phyloP scores from a whole-genome alignment of 1,140 invertebrate species.

The Chymomyza costata region DNA sequence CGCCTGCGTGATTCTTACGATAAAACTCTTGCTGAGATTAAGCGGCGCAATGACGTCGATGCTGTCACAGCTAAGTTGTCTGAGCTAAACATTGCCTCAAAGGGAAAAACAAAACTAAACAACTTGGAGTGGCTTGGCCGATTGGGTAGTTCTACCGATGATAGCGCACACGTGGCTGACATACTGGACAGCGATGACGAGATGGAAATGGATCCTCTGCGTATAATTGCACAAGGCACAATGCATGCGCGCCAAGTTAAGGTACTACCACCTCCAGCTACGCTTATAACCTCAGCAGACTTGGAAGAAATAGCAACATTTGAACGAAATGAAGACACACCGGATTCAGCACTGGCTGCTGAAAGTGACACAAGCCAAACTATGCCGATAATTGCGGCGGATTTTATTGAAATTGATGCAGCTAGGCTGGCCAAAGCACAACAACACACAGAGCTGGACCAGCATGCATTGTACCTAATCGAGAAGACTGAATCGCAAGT shows the following conservation, averaged over 20 bases:
- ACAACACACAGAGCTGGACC: slow-evolving; percentile 59
- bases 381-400: slow-evolving; percentile 16
- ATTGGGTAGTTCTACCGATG: slow-evolving; percentile 36
- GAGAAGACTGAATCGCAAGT: slow-evolving; percentile 78
- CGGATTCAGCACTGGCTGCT: slow-evolving; percentile 32
- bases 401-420: slow-evolving; percentile 49
- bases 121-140: slow-evolving; percentile 82
- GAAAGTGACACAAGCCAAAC: slow-evolving; percentile 26
- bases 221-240: slow-evolving; percentile 80
- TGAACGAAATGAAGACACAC: slow-evolving; percentile 38
- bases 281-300: slow-evolving; percentile 80
- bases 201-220: slow-evolving; percentile 80
- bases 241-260: slow-evolving; percentile 79
- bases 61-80: slow-evolving; percentile 78
- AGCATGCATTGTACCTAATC: slow-evolving; percentile 79
- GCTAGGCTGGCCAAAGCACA: slow-evolving; percentile 24
- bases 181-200: slow-evolving; percentile 81
- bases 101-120: slow-evolving; percentile 78
- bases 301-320: slow-evolving; percentile 78
- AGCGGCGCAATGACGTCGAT: slow-evolving; percentile 78
- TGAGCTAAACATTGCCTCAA: slow-evolving; percentile 78
- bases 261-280: slow-evolving; percentile 76
- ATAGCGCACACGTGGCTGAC: slow-evolving; percentile 43
- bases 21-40: slow-evolving; percentile 78
- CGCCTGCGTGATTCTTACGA: slow-evolving; percentile 79